Base-by-base conservation (phyloP, 2,888 invertebrate genomes). In the Ophion ventricosus region DNA sequence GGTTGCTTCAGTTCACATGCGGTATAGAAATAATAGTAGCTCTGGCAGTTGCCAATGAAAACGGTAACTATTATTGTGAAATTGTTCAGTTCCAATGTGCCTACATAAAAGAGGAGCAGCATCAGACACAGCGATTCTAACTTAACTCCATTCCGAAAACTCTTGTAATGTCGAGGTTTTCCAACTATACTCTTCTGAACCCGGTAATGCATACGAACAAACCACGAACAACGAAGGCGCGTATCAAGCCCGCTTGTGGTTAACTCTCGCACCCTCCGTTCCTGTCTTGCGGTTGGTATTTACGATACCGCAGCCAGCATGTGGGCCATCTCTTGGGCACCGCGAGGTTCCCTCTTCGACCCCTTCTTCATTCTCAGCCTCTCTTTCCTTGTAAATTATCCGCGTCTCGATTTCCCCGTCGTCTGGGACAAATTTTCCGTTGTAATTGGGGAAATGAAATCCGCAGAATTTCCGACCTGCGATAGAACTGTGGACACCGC, bases 361-460 rank as follows among this genome's bases (percentile, higher is more conserved):
- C 81, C 85, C 81, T 10, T 10, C 17, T 26, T 79, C 75, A 66
- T 70, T 70, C 81, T 80, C 74, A 70, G 72, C 83, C 80, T 87
- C 83, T 49, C 66, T 69, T 82, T 85, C 84, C 83, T 85, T 59
- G 29, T 56, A 80, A 56, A 10, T 56, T 29, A 69, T 26, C 80
- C 79, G 74, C 64, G 74, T 73, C 80, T 82, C 76, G 79, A 77
- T 84, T 83, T 88, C 84, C 61, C 72, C 70, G 78, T 86, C 85
- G 84, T 84, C 61, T 59, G 82, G 84, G 89, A 91, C 91, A 92
- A 92, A 90, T 92, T 91, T 88, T 87, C 90, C 86, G 88, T 89
- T 91, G 8, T 35, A n/a, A n/a, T 7, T 35, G 8, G 7, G 35
- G 8, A 35, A 8, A 35, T n/a, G n/a, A n/a, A n/a, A n/a, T n/a